A percentile compares a stretch with the other conserved stretches of the same genome.
These are phyloP conservation scores for Drosophila quadrilineata DNA, from an alignment of 1,140 invertebrate genomes.

Conservation along the genomic window DNA sequence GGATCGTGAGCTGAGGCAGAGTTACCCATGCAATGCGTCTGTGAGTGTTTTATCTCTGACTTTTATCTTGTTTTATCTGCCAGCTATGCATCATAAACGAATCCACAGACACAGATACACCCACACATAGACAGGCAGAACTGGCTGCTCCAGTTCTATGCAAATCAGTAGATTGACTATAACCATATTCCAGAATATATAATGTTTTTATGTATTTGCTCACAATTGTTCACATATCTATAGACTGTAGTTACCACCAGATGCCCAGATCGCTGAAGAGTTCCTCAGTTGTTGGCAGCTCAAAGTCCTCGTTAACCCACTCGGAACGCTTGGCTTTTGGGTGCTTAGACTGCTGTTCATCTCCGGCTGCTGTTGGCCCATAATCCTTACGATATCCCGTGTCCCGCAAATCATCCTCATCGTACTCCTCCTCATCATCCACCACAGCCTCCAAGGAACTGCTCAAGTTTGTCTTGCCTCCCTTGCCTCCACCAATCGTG, in stretches of 20 bases:
- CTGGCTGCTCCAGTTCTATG: slow-evolving; percentile 19
- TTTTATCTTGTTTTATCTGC: slow-evolving; percentile 70
- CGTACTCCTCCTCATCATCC: slow-evolving; percentile 72
- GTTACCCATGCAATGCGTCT: slow-evolving; percentile 30
- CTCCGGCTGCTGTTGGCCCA: slow-evolving; percentile 29
- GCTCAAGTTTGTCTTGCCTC: slow-evolving; percentile 35
- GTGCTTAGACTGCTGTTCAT: slow-evolving; percentile 1
- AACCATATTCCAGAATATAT: neutral
- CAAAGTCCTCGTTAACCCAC: slow-evolving; percentile 76
- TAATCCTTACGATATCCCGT: slow-evolving; percentile 69
- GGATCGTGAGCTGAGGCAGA: too few relatives aligned
- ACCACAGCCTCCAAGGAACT: slow-evolving; percentile 68
- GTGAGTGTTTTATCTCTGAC: slow-evolving; percentile 32
- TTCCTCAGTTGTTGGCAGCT: slow-evolving; percentile 73
- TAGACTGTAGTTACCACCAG: slow-evolving; percentile 64
- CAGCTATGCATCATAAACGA: slow-evolving; percentile 66
- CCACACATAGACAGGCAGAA: slow-evolving; percentile 21
- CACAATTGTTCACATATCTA: neutral
- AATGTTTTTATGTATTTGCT: slow-evolving; percentile 45
- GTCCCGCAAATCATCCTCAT: slow-evolving; percentile 71
- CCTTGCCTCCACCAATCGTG: slow-evolving; percentile 1
- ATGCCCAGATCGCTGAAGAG: slow-evolving; percentile 76
- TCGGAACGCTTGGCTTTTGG: slow-evolving; percentile 46
- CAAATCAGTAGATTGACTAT: slow-evolving; percentile 4
- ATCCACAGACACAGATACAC: slow-evolving; percentile 18